phyloP scores from a whole-genome alignment of 2,113 vertebrate genomes.

The Limnothrissa miodon region DNA sequence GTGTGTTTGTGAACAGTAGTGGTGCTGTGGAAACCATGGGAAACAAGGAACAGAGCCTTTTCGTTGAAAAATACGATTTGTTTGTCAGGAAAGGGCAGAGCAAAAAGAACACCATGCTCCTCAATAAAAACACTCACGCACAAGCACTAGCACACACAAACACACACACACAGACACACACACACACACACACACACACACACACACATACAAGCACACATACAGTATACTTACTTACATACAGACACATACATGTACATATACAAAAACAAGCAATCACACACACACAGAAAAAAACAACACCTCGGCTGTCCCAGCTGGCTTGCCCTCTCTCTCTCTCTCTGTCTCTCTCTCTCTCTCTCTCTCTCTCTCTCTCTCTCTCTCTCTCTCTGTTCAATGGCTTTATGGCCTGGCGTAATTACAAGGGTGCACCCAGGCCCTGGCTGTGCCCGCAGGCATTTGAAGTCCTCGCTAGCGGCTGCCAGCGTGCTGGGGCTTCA shows the following conservation, averaged over 20 bases:
- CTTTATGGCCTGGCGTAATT: neutral
- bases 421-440: conserved; percentile 3
- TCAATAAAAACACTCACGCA: neutral
- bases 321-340: neutral
- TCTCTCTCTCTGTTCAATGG: neutral
- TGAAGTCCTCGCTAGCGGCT: conserved; percentile 1
- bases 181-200: neutral
- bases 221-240: neutral
- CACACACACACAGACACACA: neutral
- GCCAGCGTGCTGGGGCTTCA: neutral
- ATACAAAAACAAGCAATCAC: neutral
- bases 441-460: neutral
- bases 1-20: neutral
- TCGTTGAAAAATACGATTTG: neutral
- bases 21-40: neutral
- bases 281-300: neutral
- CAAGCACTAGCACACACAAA: neutral
- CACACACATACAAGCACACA: neutral
- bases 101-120: neutral
- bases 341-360: neutral
- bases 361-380: neutral
- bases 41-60: neutral
- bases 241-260: neutral
- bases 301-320: neutral
- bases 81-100: conserved; percentile 2